Base-by-base conservation (phyloP, 2,888 invertebrate genomes). In the Dascillus cervinus region DNA sequence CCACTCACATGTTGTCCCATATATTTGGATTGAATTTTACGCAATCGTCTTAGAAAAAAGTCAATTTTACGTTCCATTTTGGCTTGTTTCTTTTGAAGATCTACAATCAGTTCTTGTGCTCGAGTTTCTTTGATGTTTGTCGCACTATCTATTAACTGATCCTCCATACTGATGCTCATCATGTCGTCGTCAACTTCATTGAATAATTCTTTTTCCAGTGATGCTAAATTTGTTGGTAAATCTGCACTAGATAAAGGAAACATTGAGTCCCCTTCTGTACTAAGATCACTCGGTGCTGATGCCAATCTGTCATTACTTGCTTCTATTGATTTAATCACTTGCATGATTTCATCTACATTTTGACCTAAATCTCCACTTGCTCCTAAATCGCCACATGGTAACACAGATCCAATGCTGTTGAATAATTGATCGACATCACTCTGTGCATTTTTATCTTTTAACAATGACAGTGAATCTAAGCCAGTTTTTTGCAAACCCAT, bases 1-100 rank as follows among this genome's bases (percentile, higher is more conserved):
- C 83, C 81, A 29, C 83, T 79, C 13, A 80, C 71, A 59, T 89
- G 86, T 39, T 78, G 78, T 3, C 87, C 85, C 57, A 87, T 73
- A 17, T 79, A 69, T 29, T 79, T 72, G 0, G 80, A 75, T 58
- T 91, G 88, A 12, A 87, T 63, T 56, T 87, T 85, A 8, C 83
- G 69, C 36, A 88, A 64, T 41, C 90, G 71, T 44, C 86, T 69
- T 48, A 80, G 57, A 29, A 91, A 63, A 56, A 82, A 80, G 26
- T 84, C 82, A 48, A 81, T 72, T 42, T 81, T 72, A 20, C 82
- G 68, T 52, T 82, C 79, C 30, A 83, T 67, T 32, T 77, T 73
- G 27, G 20, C 17, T 5, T 37, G 37, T 19, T 34, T 40, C 11
- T 31, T 40, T 23, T 65, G 58, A 9, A 65, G 52, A 47, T 71